A percentile compares a stretch with the other conserved stretches of the same genome.
phyloP scores from a whole-genome alignment of 2,797 vertebrate species.

The Lacerta bilineata region DNA sequence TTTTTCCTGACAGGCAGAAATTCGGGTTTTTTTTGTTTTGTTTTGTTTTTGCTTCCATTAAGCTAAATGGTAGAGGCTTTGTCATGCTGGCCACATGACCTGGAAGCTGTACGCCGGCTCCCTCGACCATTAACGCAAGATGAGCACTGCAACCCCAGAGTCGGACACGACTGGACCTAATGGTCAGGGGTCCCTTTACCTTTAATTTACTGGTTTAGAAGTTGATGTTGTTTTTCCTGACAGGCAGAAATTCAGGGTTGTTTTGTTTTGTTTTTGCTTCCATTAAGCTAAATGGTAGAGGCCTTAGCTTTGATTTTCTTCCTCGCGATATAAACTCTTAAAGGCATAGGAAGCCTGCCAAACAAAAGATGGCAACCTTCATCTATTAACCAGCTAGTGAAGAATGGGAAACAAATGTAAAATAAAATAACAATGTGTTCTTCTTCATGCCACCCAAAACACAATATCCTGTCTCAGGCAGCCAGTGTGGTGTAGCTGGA shows the following conservation, averaged over 20 bases:
- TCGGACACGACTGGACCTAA: too few relatives aligned
- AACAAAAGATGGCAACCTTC: not conserved
- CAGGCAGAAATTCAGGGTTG: not conserved
- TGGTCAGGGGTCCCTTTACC: too few relatives aligned
- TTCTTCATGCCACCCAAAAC: too few relatives aligned
- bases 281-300: not conserved
- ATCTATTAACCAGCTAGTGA: not conserved
- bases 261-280: not conserved
- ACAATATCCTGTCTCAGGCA: too few relatives aligned
- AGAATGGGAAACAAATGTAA: constrained; percentile 14
- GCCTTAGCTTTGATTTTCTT: not conserved
- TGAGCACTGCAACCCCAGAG: too few relatives aligned
- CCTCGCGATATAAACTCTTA: not conserved
- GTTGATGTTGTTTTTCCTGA: not conserved
- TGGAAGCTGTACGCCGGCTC: too few relatives aligned
- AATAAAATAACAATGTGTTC: accelerated
- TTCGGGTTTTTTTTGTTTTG: too few relatives aligned
- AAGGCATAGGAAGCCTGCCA: accelerated
- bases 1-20: not conserved
- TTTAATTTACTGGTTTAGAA: not conserved
- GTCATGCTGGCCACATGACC: too few relatives aligned
- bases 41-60: not conserved
- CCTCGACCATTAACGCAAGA: too few relatives aligned
- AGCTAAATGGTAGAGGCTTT: not conserved
- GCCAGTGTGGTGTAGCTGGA: too few relatives aligned